Evolutionary conservation across 2,888 invertebrate genomes (phyloP).

Genomic region (Synergus itoensis): DNA sequence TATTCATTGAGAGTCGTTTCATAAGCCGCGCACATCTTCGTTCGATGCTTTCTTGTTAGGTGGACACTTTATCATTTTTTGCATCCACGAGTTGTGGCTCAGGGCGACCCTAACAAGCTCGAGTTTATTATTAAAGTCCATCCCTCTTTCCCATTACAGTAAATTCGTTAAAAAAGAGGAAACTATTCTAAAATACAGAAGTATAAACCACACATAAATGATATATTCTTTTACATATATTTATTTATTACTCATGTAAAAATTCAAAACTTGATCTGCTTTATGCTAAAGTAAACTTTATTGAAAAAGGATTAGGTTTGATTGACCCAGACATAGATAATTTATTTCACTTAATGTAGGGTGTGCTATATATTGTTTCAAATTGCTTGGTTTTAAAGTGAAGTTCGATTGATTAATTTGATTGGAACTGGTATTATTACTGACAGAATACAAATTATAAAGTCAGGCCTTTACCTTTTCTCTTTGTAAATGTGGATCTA

Average conservation of each 20-base stretch:
- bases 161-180: not conserved
- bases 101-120: not conserved
- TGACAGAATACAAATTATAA: constrained; percentile 6
- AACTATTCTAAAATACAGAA: not conserved
- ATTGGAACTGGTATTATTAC: not conserved
- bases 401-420: constrained; percentile 20
- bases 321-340: not conserved
- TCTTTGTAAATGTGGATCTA: not conserved
- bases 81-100: not conserved
- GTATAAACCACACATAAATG: not conserved
- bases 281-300: too few relatives aligned
- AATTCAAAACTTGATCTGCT: too few relatives aligned
- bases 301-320: too few relatives aligned
- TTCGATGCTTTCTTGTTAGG: not conserved
- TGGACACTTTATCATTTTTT: not conserved
- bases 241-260: too few relatives aligned
- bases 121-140: not conserved
- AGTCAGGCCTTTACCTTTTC: not conserved
- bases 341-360: not conserved
- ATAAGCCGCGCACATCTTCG: not conserved
- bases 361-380: not conserved
- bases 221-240: too few relatives aligned
- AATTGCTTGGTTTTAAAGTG: not conserved
- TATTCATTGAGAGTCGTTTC: constrained; percentile 24
- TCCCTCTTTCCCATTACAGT: not conserved